Conservation (phyloP, 2,797 vertebrate genomes). For the Sternarchorhynchus goeldii region DNA sequence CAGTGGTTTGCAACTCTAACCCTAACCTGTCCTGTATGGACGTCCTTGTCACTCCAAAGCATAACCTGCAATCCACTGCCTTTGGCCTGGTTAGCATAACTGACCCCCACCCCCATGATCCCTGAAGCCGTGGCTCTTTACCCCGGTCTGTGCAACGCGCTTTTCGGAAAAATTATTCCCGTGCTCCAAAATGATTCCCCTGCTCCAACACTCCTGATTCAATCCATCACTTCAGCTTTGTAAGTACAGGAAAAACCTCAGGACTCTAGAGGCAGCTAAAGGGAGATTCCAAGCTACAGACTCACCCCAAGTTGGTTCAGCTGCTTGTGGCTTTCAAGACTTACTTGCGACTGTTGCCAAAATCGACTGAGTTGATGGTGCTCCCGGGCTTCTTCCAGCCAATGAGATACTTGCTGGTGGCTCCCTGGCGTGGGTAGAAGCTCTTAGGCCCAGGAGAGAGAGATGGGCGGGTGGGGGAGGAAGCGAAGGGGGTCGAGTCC, state of each 20-base stretch:
- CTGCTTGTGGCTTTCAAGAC: conserved; percentile 44
- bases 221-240: not conserved
- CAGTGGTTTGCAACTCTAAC: no score
- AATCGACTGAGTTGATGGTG: conserved; percentile 96
- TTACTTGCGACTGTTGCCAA: conserved; percentile 97
- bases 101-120: no score
- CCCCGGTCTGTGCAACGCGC: no score
- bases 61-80: no score
- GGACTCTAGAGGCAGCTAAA: conserved; percentile 3
- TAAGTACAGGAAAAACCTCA: conserved; percentile 1
- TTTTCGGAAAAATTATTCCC: no score
- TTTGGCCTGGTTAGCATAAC: no score
- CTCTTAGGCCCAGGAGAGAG: conserved; percentile 87
- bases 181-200: not conserved
- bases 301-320: not conserved
- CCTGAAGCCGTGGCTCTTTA: no score
- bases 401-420: conserved; percentile 96
- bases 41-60: no score
- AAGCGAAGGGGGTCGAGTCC: conserved; percentile 78
- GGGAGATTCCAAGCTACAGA: conserved; percentile 24
- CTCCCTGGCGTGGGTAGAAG: conserved; percentile 97
- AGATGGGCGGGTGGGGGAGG: conserved; percentile 77
- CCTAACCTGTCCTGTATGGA: not conserved
- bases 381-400: conserved; percentile 98
- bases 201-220: not conserved